Evolutionary conservation across 2,888 invertebrate genomes (phyloP), one percentile per base, ranked within the genome.

Genomic region (Andrena fulva): DNA sequence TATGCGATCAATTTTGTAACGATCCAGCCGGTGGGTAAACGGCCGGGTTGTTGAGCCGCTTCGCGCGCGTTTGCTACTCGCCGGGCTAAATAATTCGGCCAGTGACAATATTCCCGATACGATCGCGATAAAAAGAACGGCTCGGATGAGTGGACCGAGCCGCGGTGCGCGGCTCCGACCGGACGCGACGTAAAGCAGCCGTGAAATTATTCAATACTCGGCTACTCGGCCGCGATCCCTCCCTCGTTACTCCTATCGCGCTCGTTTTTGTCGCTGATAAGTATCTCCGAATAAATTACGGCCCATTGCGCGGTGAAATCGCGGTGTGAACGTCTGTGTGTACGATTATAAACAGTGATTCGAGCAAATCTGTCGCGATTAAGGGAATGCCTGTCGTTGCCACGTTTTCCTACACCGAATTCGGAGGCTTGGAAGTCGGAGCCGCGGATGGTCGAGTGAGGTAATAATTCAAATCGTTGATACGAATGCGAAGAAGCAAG

Each of bases 201-300:
- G 64, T 63, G 63, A 75, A 75, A 79, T 79, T 64, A 75, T 79
- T 74, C 54, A 29, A 69, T 63, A 67, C 66, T 52, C 27, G 20
- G n/a, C 12, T 12, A 4, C 16, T 1, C 31, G n/a, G 24, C 16
- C 31, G 20, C 27, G 64, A 60, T 66, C 60, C 77, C 50, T 31
- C 56, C 59, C 27, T 24, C 24, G 35, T n/a, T 60, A n/a, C 8
- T n/a, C 8, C 8, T 20, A 1, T 10, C 24, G 16, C 20, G 24
- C 12, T 1, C 8, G 35, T 12, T 63, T 59, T 77, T 54, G 72
- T 72, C 64, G 48, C 27, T 50, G 71, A 71, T 50, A 72, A 64
- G 50, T 72, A 66, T 59, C 59, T 27, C 27, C 59, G 10, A 77
- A 59, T 59, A 77, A 48, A 59, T 31, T n/a, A n/a, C 27, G 24